Base-by-base conservation (phyloP, 2,113 vertebrate species). In the Sarotherodon lohbergeri region DNA sequence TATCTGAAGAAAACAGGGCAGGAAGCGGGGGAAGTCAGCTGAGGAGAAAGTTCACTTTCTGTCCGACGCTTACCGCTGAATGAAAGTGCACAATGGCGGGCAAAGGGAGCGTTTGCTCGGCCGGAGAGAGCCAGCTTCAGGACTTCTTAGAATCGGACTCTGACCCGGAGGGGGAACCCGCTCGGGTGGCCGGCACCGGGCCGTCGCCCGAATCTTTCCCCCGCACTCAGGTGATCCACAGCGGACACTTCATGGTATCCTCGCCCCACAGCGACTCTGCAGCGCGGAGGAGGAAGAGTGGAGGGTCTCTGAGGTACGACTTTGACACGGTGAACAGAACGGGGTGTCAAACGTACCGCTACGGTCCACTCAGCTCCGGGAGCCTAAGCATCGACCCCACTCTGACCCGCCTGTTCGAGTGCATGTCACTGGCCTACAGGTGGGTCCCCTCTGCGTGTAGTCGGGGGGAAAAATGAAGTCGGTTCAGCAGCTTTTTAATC, bases 381-480 rank as follows among this genome's bases (percentile, higher is more conserved):
- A 97, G 97, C n/a, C 96, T 98, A 57, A 98, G 96, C 96, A 99
- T 99, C 56, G 98, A 99, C 94, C 98, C 97, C 0, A 98, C 98
- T 12, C 97, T 99, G 86, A 99, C 97, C 12, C 96, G 97, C 50
- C 97, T 99, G 90, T 99, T 99, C 43, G 98, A 99, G 96, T 99
- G 98, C 96, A 98, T 99, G 98, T 99, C 98, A 80, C 95, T 99
- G 95, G 99, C 98, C 55, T 99, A 98, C 97, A 99, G 98, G 99
- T 99, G 96, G 95, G 93, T 90, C 52, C 24, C 29, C 19, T 24
- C 16, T 9, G 61, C 19, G 10, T 5, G 19, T 12, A 3, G 11
- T 11, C 7, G 8, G 39, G 16, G 4, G 9, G 6, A 34, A 63
- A 27, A 11, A 82, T 48, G 5, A n/a, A 54, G 50, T 52, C 63